phyloP scores from a whole-genome alignment of 2,888 invertebrate genomes.

The Elmis aenea region DNA sequence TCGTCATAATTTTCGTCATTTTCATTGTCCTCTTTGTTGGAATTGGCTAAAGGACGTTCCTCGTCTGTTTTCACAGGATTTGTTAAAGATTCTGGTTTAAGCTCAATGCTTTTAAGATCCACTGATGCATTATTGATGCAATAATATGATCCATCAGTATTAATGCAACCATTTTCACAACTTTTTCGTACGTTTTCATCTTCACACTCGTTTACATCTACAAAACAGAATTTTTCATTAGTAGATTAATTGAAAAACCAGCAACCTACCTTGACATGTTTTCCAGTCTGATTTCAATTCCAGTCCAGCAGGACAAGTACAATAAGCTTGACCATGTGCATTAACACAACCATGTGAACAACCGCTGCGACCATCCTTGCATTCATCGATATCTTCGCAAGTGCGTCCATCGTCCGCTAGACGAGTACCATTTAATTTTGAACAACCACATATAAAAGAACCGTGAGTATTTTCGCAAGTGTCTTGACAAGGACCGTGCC shows the following conservation, averaged over 20 bases:
- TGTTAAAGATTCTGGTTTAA: background rate
- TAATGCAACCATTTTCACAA: constrained; percentile 52
- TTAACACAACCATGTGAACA: constrained; percentile 59
- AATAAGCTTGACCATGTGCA: constrained; percentile 44
- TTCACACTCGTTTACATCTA: constrained; percentile 46
- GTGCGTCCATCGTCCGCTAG: constrained; percentile 54
- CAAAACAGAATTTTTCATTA: constrained; percentile 26
- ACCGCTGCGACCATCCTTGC: constrained; percentile 48
- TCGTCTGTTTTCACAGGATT: background rate
- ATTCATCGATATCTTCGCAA: constrained; percentile 45
- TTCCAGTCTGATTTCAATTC: constrained; percentile 39
- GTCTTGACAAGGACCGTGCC: constrained; percentile 57
- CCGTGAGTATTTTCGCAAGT: constrained; percentile 53
- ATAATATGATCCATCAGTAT: constrained; percentile 50
- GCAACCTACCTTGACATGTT: constrained; percentile 36
- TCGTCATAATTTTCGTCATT: constrained; percentile 2
- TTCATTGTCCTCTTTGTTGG: no score
- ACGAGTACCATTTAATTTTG: constrained; percentile 51
- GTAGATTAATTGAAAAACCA: constrained; percentile 23
- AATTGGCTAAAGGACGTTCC: no score
- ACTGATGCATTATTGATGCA: constrained; percentile 65
- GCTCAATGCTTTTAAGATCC: constrained; percentile 32
- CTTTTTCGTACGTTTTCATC: constrained; percentile 38
- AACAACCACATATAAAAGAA: constrained; percentile 49
- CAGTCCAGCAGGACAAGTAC: constrained; percentile 42